Evolutionary conservation across 2,888 invertebrate species (phyloP).

Genomic region (Meiosimyza platycephala): DNA sequence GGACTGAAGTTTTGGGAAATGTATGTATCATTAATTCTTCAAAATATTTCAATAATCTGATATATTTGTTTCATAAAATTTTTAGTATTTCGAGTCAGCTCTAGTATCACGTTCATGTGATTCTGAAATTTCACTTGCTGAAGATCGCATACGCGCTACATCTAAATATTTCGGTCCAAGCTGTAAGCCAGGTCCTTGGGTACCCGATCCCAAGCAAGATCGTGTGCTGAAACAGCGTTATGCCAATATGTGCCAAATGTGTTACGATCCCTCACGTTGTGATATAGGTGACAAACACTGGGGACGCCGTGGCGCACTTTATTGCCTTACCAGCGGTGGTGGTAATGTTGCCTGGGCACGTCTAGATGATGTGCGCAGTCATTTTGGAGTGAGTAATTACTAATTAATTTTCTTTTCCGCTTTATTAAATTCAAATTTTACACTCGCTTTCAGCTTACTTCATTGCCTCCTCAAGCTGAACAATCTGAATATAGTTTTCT

Average conservation of each 20-base stretch:
- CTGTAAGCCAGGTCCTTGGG: conserved; percentile 90
- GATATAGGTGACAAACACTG: conserved; percentile 80
- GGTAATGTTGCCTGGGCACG: conserved; percentile 89
- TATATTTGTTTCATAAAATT: conserved; percentile 39
- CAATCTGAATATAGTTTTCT: conserved; percentile 75
- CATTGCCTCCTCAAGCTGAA: conserved; percentile 63
- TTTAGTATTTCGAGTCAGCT: conserved; percentile 79
- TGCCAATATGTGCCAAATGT: conserved; percentile 79
- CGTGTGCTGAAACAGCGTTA: conserved; percentile 75
- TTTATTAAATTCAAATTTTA: background rate
- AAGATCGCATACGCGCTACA: conserved; percentile 81
- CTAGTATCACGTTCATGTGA: conserved; percentile 80
- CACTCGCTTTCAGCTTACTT: conserved; percentile 56
- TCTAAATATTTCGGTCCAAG: conserved; percentile 81
- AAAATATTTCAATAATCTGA: background rate
- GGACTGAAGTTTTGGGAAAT: conserved; percentile 81
- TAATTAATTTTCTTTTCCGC: background rate
- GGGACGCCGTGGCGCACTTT: conserved; percentile 83
- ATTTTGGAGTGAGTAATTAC: conserved; percentile 72
- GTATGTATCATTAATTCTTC: conserved; percentile 67
- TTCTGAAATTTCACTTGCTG: conserved; percentile 74
- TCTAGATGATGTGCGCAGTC: conserved; percentile 74
- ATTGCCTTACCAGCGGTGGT: conserved; percentile 80
- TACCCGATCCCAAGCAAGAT: conserved; percentile 75
- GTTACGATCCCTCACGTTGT: conserved; percentile 74